These are phyloP conservation scores for Heliconius charithonia DNA, from an alignment of 2,888 invertebrate species.

Conservation along the genomic window DNA sequence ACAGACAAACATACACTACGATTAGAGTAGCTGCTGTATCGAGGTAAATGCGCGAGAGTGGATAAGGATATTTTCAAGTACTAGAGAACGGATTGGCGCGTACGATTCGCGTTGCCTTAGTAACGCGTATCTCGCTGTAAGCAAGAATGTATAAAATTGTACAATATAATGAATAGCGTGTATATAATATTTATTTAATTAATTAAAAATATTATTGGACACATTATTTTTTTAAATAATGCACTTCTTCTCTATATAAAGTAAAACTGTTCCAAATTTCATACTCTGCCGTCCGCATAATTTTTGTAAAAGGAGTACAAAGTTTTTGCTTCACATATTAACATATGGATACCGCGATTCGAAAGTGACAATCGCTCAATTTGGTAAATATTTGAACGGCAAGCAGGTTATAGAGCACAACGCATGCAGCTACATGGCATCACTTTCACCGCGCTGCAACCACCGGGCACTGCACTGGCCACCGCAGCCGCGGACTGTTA, in stretches of 20 bases:
- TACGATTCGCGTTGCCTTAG: too few species aligned
- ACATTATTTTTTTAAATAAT: too few species aligned
- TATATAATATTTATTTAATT: too few species aligned
- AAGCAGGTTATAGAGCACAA: slow-evolving; percentile 24
- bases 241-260: not conserved
- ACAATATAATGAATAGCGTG: too few species aligned
- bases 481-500: not conserved
- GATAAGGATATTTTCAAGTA: not conserved
- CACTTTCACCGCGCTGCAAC: slow-evolving; percentile 11
- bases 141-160: too few species aligned
- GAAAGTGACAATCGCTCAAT: slow-evolving; percentile 11
- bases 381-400: slow-evolving; percentile 9
- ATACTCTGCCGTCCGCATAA: not conserved
- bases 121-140: too few species aligned
- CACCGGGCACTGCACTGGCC: too few species aligned
- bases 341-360: not conserved
- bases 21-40: not conserved
- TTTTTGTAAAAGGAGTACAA: too few species aligned
- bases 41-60: not conserved
- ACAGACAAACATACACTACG: not conserved
- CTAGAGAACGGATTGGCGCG: too few species aligned
- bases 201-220: too few species aligned
- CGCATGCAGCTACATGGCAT: slow-evolving; percentile 20
- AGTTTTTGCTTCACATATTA: not conserved
- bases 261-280: not conserved